Base-by-base conservation (phyloP, 2,888 invertebrate species). In the Bimastos eiseni region DNA sequence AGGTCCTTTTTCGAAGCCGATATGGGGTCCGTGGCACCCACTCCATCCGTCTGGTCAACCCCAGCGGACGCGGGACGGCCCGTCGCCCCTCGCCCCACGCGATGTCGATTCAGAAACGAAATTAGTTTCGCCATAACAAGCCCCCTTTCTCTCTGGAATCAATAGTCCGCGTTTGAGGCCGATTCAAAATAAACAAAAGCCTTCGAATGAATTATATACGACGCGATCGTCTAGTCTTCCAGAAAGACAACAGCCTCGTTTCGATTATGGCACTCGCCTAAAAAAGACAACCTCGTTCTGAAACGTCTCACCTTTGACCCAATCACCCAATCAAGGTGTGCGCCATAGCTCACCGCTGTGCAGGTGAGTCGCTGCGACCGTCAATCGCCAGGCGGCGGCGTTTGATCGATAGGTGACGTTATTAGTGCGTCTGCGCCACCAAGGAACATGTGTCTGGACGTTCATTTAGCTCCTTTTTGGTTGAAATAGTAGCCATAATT, bases 1-100 rank as follows among this genome's bases (percentile, higher is more conserved):
- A 97, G 96, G 96, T 98, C 97, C 96, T 98, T 98, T 95, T 93
- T 92, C 70, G n/a, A 30, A 0, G 30, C 70, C 70, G 70, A 4
- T 1, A n/a, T 30, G 70, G 70, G 24, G 13, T 70, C 70, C 70
- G 70, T 30, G 11, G 5, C 11, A 5, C 11, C 70, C 30, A 13
- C 6, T 17, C 70, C 70, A 70, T 70, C 70, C 70, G 70, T 70
- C 70, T 70, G 70, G 70, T 70, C 70, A 11, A 70, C 70, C 70
- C 70, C 70, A n/a, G 6, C 70, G 70, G 70, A 11, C 70, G 3
- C 70, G 8, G 70, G 70, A 6, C 70, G 70, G 30, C 70, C 70
- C 70, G 70, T 30, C 3, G 11, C 70, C 70, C 70, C 70, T n/a
- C 70, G 30, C 70, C 70, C 70, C n/a, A 30, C 70, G 70, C 70